These are phyloP conservation scores for Dasypolia templi DNA, from an alignment of 2,888 invertebrate species.

Conservation along the genomic window DNA sequence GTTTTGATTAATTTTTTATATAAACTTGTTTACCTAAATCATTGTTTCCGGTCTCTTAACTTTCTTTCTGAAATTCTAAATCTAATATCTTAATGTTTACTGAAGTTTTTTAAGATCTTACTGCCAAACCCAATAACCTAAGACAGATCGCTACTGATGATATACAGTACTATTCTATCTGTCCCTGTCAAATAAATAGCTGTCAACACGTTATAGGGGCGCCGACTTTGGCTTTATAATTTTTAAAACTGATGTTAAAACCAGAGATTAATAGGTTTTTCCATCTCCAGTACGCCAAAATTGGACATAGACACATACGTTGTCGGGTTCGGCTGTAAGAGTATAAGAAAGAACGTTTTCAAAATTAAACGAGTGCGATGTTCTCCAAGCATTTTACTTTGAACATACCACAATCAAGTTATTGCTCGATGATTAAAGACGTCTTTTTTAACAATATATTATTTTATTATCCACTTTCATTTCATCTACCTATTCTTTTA, in stretches of 20 bases:
- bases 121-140: no score
- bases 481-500: constrained; percentile 2
- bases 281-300: no score
- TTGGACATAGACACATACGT: no score
- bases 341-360: constrained; percentile 16
- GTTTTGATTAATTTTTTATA: constrained; percentile 24
- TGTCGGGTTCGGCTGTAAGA: no score
- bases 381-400: constrained; percentile 23
- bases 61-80: constrained; percentile 18
- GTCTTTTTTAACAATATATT: constrained; percentile 15
- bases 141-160: no score
- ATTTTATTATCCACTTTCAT: constrained; percentile 9
- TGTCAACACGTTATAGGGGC: no score
- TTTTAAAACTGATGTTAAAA: no score
- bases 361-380: constrained; percentile 12
- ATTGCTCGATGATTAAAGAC: constrained; percentile 15
- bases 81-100: constrained; percentile 21
- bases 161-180: no score
- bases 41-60: constrained; percentile 8
- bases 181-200: no score
- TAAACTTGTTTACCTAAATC: neutral
- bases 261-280: no score
- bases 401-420: constrained; percentile 2
- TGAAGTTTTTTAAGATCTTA: constrained; percentile 13
- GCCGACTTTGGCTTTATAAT: no score